Evolutionary conservation across 1,140 invertebrate species (phyloP).

Genomic region (Drosophila carrolli): DNA sequence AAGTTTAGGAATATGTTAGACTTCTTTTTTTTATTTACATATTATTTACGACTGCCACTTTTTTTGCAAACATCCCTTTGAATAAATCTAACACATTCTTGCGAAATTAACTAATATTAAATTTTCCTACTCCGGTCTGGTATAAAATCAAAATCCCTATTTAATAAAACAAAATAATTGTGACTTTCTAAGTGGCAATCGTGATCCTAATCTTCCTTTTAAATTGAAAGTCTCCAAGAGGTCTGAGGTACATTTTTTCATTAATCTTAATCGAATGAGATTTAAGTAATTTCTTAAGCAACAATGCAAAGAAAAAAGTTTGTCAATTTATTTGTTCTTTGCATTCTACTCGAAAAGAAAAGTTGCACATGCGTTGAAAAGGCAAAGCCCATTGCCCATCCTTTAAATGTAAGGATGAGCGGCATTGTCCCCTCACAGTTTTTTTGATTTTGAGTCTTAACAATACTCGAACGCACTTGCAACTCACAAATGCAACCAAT

Average conservation of each 20-base stretch:
- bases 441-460: neutral
- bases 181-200: neutral
- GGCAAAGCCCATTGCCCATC: neutral
- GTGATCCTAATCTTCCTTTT: neutral
- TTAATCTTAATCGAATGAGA: constrained; percentile 14
- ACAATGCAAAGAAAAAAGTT: constrained; percentile 79
- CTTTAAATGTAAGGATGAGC: constrained; percentile 51
- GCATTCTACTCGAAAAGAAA: constrained; percentile 78
- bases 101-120: neutral
- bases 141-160: too few species aligned
- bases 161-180: neutral
- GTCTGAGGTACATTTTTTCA: neutral
- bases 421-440: constrained; percentile 2
- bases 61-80: too few species aligned
- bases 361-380: constrained; percentile 70
- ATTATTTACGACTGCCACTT: constrained; percentile 2
- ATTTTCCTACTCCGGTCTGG: too few species aligned
- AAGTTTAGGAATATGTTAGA: constrained; percentile 15
- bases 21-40: neutral
- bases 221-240: constrained; percentile 48
- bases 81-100: too few species aligned
- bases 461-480: constrained; percentile 59
- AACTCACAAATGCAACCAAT: constrained; percentile 82
- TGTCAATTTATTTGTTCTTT: constrained; percentile 84
- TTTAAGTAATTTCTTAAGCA: constrained; percentile 23